Evolutionary conservation across 2,888 invertebrate genomes (phyloP), one percentile per base, ranked within the genome.

Genomic region (Pemphredon lugubris): DNA sequence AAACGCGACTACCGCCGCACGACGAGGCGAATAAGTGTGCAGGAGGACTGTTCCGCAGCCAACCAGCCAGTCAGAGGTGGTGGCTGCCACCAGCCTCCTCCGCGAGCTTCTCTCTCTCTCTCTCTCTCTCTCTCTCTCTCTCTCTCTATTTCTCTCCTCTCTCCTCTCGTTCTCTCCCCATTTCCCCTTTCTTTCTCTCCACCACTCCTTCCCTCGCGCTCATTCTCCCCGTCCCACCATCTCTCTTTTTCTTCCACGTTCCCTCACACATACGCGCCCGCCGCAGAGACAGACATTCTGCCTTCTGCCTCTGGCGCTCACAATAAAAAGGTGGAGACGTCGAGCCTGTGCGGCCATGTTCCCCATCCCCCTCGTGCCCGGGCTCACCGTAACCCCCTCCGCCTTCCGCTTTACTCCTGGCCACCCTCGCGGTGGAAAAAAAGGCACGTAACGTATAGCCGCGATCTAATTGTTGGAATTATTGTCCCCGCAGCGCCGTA

Each of bases 301-400:
- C 81, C 81, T 85, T 84, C 86, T 87, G 83, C 83, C 87, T 84
- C 83, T 85, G 86, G 86, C 88, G 84, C 86, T 86, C 88, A 87
- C 88, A 88, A 88, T 88, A 88, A 88, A 88, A 88, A 88, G 88
- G 88, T 88, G 88, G 88, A 88, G 88, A 88, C 87, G 84, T 75
- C 82, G 81, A 84, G 83, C 82, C 83, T 77, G 79, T 79, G 85
- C 85, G 85, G 84, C 86, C 87, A 87, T 87, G 87, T 87, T 87
- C 80, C 86, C 83, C 88, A 87, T 87, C 81, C 88, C 87, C 82
- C 68, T 54, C 48, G 30, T 13, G 55, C 60, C 50, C 13, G 44
- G 21, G 57, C 55, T 50, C 63, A 47, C 47, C 47, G 71, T 55
- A 61, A 53, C 66, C 69, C 58, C 55, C 64, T 61, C 53, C 69